Evolutionary conservation across 2,113 vertebrate genomes (phyloP), one percentile per base, ranked within the genome.

Genomic region (Trichomycterus rosablanca): DNA sequence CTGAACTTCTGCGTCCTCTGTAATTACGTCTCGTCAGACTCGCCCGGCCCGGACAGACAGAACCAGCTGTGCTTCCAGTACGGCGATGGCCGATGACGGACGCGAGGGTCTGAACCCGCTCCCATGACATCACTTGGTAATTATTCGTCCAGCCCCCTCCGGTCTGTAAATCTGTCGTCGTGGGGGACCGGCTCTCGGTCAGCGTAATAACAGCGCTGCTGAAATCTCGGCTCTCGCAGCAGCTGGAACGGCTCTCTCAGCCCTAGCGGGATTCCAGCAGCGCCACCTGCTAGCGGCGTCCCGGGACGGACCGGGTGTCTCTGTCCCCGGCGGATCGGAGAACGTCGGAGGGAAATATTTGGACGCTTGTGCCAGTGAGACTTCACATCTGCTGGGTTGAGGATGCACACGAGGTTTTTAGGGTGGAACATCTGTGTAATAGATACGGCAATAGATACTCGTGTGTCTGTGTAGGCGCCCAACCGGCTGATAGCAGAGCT

Each of bases 111-210:
- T 32, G n/a, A 18, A 5, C 40, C 56, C 22, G 15, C 80, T 86
- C 79, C 77, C 80, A 87, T 85, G 79, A 88, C 80, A 80, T 86
- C 82, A 87, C 57, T 63, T 68, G 39, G 59, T 72, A 85, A 77
- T 65, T 74, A 85, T 86, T 82, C 72, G 75, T 22, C 76, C 61
- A 63, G 2, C 37, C 14, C 37, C 37, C 5, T 40, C 37, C 37
- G 37, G 14, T 30, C 34, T 68, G 49, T 78, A 81, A 83, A 86
- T 81, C 80, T 84, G 79, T 85, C 85, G 83, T 70, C 80, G 75
- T 62, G 19, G 67, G 74, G 81, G 81, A 81, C 77, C n/a, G n/a
- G 80, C 71, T 80, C 80, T 81, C 72, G 18, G 68, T 62, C 48
- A 44, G 59, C 72, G 75, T 64, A 74, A 68, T 54, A 60, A 64